Conservation (phyloP, 2,888 invertebrate species). For the Stictocephala bisonia region DNA sequence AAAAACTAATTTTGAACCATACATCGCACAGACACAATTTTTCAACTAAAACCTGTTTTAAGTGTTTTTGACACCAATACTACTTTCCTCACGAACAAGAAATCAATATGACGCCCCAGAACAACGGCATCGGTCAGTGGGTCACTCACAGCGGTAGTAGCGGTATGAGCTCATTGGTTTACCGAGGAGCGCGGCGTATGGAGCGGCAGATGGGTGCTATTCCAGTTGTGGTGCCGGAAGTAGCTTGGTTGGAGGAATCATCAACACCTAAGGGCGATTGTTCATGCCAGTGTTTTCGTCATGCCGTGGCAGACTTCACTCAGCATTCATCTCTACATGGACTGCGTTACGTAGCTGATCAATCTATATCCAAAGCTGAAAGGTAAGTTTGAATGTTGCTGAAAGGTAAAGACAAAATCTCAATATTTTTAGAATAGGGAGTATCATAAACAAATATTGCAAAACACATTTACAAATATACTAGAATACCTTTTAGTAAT, state of each 20-base stretch:
- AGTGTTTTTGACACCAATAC: too few species aligned
- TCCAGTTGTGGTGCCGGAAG: background rate
- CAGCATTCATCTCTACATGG: slow-evolving; percentile 80
- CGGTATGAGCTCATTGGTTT: background rate
- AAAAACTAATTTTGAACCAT: too few species aligned
- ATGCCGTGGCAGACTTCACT: slow-evolving; percentile 68
- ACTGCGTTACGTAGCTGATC: slow-evolving; percentile 79
- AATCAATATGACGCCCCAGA: background rate
- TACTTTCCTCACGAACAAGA: too few species aligned
- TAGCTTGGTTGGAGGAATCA: background rate
- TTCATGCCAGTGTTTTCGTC: slow-evolving; percentile 16
- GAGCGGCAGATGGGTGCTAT: background rate
- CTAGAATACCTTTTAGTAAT: too few species aligned
- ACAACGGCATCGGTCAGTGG: background rate
- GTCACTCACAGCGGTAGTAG: background rate
- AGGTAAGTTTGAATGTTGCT: too few species aligned
- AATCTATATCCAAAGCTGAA: slow-evolving; percentile 73
- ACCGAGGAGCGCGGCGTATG: slow-evolving; percentile 13
- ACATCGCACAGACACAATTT: too few species aligned
- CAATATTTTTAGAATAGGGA: too few species aligned
- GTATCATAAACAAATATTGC: too few species aligned
- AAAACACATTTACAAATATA: too few species aligned
- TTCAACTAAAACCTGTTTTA: too few species aligned
- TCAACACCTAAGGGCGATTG: background rate
- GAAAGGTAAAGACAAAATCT: too few species aligned